phyloP scores from a whole-genome alignment of 2,888 invertebrate genomes.

The Brenthis daphne region DNA sequence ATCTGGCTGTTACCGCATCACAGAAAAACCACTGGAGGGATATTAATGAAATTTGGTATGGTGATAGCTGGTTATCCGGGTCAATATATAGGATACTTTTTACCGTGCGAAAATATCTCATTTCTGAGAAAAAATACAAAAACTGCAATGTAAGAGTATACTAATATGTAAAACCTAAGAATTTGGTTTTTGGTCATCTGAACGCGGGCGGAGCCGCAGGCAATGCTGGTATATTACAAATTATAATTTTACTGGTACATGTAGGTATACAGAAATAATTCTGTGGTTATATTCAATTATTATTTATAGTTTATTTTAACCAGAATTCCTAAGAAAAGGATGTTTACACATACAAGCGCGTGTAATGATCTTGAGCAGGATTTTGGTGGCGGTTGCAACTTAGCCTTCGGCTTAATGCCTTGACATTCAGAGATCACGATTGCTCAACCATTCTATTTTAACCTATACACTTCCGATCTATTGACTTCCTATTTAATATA shows the following conservation, averaged over 20 bases:
- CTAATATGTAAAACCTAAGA: too few relatives aligned
- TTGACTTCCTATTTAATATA: slow-evolving; percentile 65
- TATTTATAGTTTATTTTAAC: neutral
- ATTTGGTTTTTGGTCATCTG: too few relatives aligned
- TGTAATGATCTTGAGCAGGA: slow-evolving; percentile 39
- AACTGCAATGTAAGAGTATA: too few relatives aligned
- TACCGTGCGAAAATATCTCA: too few relatives aligned
- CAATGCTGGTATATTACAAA: too few relatives aligned
- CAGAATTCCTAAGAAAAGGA: slow-evolving; percentile 16
- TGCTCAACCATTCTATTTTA: slow-evolving; percentile 72
- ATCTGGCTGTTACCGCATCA: too few relatives aligned
- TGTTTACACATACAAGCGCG: slow-evolving; percentile 29
- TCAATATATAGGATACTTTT: too few relatives aligned
- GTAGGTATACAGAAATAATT: neutral
- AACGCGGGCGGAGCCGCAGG: too few relatives aligned
- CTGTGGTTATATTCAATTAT: neutral
- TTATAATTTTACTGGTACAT: neutral
- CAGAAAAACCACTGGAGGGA: too few relatives aligned
- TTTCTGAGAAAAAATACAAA: too few relatives aligned
- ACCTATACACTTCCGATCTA: slow-evolving; percentile 71
- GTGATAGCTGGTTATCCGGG: too few relatives aligned
- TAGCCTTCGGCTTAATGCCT: slow-evolving; percentile 62
- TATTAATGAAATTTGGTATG: too few relatives aligned
- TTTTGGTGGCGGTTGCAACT: slow-evolving; percentile 41
- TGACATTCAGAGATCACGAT: slow-evolving; percentile 75